Conservation (phyloP, 2,888 invertebrate genomes). For the Drosophila parthenogenetica region DNA sequence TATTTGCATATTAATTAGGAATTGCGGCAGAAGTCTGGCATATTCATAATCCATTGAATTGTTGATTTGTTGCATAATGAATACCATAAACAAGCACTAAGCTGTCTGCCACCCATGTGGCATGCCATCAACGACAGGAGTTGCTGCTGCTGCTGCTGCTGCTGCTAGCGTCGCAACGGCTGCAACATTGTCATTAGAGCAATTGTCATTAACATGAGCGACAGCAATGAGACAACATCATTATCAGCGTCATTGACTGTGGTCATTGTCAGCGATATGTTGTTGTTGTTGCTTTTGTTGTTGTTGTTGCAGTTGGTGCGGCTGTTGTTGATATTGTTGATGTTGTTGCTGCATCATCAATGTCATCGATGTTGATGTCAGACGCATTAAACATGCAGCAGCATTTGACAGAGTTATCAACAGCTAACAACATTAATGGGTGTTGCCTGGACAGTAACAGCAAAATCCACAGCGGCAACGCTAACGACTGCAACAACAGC, state of each 20-base stretch:
- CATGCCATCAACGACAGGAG: conserved; percentile 30
- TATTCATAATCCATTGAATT: conserved; percentile 76
- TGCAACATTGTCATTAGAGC: conserved; percentile 76
- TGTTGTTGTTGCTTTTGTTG: conserved; percentile 22
- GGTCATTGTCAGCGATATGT: conserved; percentile 28
- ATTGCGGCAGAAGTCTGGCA: conserved; percentile 62
- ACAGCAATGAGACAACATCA: conserved; percentile 76
- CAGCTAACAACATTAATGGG: conserved; percentile 76
- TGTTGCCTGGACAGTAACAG: conserved; percentile 47
- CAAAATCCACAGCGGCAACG: conserved; percentile 6
- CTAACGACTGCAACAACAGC: not conserved
- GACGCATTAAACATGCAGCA: conserved; percentile 78
- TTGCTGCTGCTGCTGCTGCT: conserved; percentile 13
- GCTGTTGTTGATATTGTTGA: conserved; percentile 18
- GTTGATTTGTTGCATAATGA: conserved; percentile 78
- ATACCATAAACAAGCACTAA: conserved; percentile 73
- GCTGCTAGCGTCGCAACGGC: conserved; percentile 16
- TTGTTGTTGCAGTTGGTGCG: conserved; percentile 15
- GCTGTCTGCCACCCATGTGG: conserved; percentile 40
- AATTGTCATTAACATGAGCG: conserved; percentile 77
- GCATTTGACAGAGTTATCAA: conserved; percentile 77
- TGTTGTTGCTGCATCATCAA: conserved; percentile 56
- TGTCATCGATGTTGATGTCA: conserved; percentile 68
- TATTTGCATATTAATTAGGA: conserved; percentile 78
- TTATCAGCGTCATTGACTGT: conserved; percentile 66